These are phyloP conservation scores for Luehdorfia chinensis DNA, from an alignment of 1,140 invertebrate species.

Conservation along the genomic window DNA sequence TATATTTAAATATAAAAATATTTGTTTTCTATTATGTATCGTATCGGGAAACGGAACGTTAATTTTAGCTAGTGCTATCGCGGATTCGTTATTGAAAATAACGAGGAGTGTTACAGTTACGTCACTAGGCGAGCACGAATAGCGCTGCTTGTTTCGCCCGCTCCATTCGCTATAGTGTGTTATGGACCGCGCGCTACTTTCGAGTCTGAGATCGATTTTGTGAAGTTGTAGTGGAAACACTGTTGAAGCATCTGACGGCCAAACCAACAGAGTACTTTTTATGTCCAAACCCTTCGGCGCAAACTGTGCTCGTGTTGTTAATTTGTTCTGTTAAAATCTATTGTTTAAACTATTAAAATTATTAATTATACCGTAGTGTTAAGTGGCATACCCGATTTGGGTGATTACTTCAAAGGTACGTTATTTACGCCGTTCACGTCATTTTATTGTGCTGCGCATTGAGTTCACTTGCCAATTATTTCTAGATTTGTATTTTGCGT, in stretches of 20 bases:
- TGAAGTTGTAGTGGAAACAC: slow-evolving; percentile 51
- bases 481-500: slow-evolving; percentile 17
- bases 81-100: slow-evolving; percentile 15
- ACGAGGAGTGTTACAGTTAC: slow-evolving; percentile 32
- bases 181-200: slow-evolving; percentile 59
- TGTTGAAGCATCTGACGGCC: slow-evolving; percentile 56
- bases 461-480: slow-evolving; percentile 34
- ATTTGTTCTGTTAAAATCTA: slow-evolving; percentile 19
- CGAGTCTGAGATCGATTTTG: slow-evolving; percentile 67
- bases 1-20: too few relatives aligned
- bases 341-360: slow-evolving; percentile 29
- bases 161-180: slow-evolving; percentile 66
- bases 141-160: slow-evolving; percentile 40
- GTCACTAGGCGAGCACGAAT: slow-evolving; percentile 48
- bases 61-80: too few relatives aligned
- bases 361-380: slow-evolving; percentile 26
- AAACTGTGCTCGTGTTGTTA: slow-evolving; percentile 48
- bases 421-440: slow-evolving; percentile 62
- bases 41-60: too few relatives aligned
- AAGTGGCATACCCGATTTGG: slow-evolving; percentile 33
- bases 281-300: slow-evolving; percentile 44
- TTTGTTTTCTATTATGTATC: too few relatives aligned
- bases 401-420: slow-evolving; percentile 51
- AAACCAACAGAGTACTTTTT: too few relatives aligned
- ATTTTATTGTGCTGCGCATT: slow-evolving; percentile 58